Evolutionary conservation across 1,140 invertebrate species (phyloP).

Genomic region (Vanessa tameamea): DNA sequence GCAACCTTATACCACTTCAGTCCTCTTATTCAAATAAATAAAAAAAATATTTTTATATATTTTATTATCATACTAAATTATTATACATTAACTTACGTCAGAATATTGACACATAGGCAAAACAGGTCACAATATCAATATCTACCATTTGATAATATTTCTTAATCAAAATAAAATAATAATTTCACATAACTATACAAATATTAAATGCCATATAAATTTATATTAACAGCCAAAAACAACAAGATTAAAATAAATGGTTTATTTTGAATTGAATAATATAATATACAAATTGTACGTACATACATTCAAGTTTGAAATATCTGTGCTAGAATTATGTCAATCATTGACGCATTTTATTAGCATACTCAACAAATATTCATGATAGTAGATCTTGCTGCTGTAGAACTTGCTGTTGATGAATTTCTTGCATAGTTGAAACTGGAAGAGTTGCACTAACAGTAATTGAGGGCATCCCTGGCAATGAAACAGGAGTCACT

Average conservation of each 20-base stretch:
- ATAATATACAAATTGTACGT: constrained; percentile 23
- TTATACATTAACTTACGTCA: constrained; percentile 27
- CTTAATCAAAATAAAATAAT: constrained; percentile 19
- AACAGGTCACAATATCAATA: constrained; percentile 24
- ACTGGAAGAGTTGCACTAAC: constrained; percentile 86
- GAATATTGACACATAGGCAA: constrained; percentile 22
- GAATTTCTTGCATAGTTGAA: constrained; percentile 76
- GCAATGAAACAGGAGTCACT: constrained; percentile 86
- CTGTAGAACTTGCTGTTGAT: constrained; percentile 69
- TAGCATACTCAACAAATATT: constrained; percentile 41
- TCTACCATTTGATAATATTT: constrained; percentile 22
- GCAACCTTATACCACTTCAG: too few species aligned
- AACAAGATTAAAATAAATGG: constrained; percentile 15
- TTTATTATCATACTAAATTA: constrained; percentile 34
- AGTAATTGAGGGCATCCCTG: constrained; percentile 91
- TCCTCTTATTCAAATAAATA: constrained; percentile 19
- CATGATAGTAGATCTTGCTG: constrained; percentile 72
- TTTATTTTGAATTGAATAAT: constrained; percentile 6
- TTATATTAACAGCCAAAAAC: constrained; percentile 23
- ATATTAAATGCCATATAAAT: constrained; percentile 38
- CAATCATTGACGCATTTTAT: constrained; percentile 9
- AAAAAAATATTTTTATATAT: constrained; percentile 27
- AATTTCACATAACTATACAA: constrained; percentile 23
- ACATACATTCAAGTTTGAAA: constrained; percentile 22
- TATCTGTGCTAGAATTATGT: constrained; percentile 25